Percentiles rank a stretch among this genome's conserved stretches.
Evolutionary conservation across 2,113 vertebrate species (phyloP).

Genomic region (Macrotus californicus): DNA sequence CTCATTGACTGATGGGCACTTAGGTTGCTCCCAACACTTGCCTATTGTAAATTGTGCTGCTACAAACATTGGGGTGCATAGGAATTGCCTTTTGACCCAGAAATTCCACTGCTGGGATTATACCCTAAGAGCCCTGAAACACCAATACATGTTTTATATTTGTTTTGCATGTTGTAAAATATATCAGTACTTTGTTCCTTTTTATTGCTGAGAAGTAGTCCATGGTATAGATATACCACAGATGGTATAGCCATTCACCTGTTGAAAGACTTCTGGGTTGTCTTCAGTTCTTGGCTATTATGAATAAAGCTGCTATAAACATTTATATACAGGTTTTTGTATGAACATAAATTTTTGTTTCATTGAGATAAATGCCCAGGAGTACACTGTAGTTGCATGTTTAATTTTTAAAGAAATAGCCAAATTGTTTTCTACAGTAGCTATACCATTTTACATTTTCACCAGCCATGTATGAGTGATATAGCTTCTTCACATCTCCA

Average conservation of each 20-base stretch:
- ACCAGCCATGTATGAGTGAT: background rate
- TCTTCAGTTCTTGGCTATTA: background rate
- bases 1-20: too few relatives aligned
- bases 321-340: background rate
- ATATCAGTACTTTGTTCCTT: background rate
- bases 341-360: constrained; percentile 3
- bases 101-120: too few relatives aligned
- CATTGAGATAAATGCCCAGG: background rate
- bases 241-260: background rate
- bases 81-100: too few relatives aligned
- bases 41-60: too few relatives aligned
- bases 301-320: background rate
- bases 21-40: too few relatives aligned
- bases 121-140: too few relatives aligned
- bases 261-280: background rate
- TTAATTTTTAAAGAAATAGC: constrained; percentile 23
- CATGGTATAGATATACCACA: background rate
- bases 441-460: background rate
- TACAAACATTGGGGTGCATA: too few relatives aligned
- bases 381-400: background rate
- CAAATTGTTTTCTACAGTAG: constrained; percentile 25
- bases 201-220: constrained; percentile 3
- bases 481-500: background rate
- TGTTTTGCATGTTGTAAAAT: background rate
- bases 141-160: background rate